These are phyloP conservation scores for Philereme transversata DNA, from an alignment of 2,888 invertebrate genomes.

Conservation along the genomic window DNA sequence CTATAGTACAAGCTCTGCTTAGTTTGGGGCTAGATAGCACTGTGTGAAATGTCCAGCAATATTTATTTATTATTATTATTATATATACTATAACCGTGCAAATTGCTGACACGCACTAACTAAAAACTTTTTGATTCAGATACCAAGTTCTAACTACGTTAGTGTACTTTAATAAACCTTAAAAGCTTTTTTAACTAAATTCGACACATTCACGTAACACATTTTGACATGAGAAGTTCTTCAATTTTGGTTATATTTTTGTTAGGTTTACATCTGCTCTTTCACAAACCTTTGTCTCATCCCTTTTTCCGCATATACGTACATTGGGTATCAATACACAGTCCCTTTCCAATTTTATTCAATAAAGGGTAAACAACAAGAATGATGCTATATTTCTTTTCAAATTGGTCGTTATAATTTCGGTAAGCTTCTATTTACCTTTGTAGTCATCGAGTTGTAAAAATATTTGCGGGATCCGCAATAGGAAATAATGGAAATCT, in stretches of 20 bases:
- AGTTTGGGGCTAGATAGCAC: too few species aligned
- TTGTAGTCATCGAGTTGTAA: background rate
- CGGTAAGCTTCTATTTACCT: background rate
- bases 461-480: background rate
- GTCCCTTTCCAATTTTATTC: conserved; percentile 27
- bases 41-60: too few species aligned
- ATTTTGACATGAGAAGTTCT: conserved; percentile 42
- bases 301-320: conserved; percentile 38
- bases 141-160: background rate
- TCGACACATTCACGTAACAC: conserved; percentile 36
- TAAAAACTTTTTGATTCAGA: background rate
- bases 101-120: too few species aligned
- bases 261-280: conserved; percentile 49
- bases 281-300: conserved; percentile 51
- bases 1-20: too few species aligned
- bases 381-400: conserved; percentile 21
- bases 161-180: conserved; percentile 11
- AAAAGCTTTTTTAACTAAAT: conserved; percentile 37
- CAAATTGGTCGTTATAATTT: conserved; percentile 14
- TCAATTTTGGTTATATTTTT: conserved; percentile 50
- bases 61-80: too few species aligned
- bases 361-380: conserved; percentile 25
- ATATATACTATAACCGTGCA: too few species aligned
- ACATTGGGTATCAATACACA: conserved; percentile 10
- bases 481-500: background rate